phyloP scores from a whole-genome alignment of 2,888 invertebrate species.

The Acronicta leporina region DNA sequence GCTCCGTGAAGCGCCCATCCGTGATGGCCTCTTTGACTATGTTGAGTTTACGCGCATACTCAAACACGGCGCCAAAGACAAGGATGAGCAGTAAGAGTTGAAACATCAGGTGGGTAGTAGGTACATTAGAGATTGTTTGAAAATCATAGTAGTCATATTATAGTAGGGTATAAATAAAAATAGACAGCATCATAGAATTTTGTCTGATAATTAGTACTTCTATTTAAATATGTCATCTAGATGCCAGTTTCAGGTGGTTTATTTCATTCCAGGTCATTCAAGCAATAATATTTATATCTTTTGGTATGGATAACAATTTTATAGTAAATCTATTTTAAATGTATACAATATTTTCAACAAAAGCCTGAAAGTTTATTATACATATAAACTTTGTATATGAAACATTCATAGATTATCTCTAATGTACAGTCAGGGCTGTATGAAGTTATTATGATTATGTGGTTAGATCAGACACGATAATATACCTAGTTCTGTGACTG shows the following conservation, averaged over 20 bases:
- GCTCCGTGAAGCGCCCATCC: slow-evolving; percentile 99
- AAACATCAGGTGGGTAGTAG: slow-evolving; percentile 42
- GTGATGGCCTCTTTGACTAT: slow-evolving; percentile 98
- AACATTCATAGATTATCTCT: slow-evolving; percentile 14
- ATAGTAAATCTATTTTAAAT: not conserved
- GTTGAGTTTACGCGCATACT: slow-evolving; percentile 99
- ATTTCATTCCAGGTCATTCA: slow-evolving; percentile 1
- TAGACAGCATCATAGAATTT: not conserved
- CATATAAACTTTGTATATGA: not conserved
- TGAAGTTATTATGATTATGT: slow-evolving; percentile 22
- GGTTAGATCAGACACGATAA: slow-evolving; percentile 7
- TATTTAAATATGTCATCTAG: too few relatives aligned
- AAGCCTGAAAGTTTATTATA: slow-evolving; percentile 7
- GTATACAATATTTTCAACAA: not conserved
- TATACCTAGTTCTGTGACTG: slow-evolving; percentile 18
- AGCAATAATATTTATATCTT: slow-evolving; percentile 9
- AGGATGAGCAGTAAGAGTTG: slow-evolving; percentile 94
- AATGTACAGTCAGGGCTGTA: slow-evolving; percentile 21
- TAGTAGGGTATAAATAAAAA: slow-evolving; percentile 4
- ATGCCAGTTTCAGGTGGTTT: not conserved
- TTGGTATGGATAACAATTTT: not conserved
- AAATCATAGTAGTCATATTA: slow-evolving; percentile 8
- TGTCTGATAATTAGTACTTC: not conserved
- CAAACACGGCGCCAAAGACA: slow-evolving; percentile 99
- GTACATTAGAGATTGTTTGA: slow-evolving; percentile 37